Conservation (phyloP, 1,140 invertebrate species). For the Choristoneura fumiferana region DNA sequence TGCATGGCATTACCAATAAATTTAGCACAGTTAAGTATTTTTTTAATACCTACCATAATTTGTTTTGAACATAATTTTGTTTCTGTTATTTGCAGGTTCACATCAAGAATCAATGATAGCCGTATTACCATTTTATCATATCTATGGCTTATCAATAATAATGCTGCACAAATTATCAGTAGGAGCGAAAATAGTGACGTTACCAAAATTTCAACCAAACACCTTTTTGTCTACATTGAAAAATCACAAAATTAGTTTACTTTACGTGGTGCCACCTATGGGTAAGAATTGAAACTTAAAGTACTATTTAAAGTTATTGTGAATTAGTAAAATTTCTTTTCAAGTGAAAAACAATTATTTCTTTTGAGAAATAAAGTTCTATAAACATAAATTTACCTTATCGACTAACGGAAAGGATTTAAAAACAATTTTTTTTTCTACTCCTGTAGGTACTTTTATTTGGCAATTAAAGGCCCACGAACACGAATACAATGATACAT, state of each 20-base stretch:
- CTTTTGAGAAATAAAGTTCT: too few relatives aligned
- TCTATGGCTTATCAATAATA: constrained; percentile 85
- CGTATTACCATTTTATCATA: constrained; percentile 91
- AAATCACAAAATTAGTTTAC: constrained; percentile 76
- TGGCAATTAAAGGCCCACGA: too few relatives aligned
- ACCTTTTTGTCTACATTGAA: constrained; percentile 79
- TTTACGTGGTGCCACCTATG: constrained; percentile 81
- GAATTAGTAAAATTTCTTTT: neutral
- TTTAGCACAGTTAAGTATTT: too few relatives aligned
- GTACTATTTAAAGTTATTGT: too few relatives aligned
- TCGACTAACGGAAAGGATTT: too few relatives aligned
- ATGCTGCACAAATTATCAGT: constrained; percentile 78
- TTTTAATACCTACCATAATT: too few relatives aligned
- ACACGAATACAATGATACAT: too few relatives aligned
- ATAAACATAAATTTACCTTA: too few relatives aligned
- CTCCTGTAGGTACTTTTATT: too few relatives aligned
- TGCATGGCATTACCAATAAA: neutral
- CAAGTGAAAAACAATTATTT: too few relatives aligned
- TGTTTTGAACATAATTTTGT: too few relatives aligned
- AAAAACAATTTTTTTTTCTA: too few relatives aligned
- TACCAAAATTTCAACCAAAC: constrained; percentile 86
- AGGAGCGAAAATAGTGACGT: constrained; percentile 83
- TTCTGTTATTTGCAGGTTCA: constrained; percentile 13
- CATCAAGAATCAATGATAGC: constrained; percentile 79
- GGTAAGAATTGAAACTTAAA: constrained; percentile 55